phyloP scores from a whole-genome alignment of 2,113 vertebrate species.

The Cyprichromis sp. region DNA sequence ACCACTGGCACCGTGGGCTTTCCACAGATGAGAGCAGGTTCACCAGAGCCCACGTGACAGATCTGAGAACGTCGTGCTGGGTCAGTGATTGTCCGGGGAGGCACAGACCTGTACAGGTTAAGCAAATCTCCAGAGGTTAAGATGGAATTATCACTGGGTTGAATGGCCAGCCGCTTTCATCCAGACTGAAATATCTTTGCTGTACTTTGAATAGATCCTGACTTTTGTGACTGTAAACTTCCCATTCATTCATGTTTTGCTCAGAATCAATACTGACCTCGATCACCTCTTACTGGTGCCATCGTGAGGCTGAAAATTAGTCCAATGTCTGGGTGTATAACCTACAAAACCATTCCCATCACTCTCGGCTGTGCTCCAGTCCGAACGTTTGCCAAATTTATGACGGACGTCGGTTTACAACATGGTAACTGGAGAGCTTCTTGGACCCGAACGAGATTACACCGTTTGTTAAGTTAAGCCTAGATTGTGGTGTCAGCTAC shows the following conservation, averaged over 20 bases:
- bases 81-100: not conserved
- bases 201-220: not conserved
- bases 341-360: not conserved
- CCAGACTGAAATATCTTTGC: not conserved
- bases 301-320: not conserved
- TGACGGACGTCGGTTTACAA: not conserved
- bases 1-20: not conserved
- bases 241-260: not conserved
- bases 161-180: not conserved
- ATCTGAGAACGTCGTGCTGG: fast-evolving
- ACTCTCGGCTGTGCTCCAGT: not conserved
- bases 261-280: not conserved
- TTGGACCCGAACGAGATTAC: not conserved
- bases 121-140: not conserved
- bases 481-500: not conserved
- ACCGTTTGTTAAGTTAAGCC: not conserved
- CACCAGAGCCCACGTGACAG: not conserved
- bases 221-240: not conserved
- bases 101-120: not conserved
- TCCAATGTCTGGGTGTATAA: not conserved
- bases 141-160: not conserved
- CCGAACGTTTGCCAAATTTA: not conserved
- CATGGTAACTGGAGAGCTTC: not conserved
- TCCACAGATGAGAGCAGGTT: not conserved
- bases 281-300: not conserved